Percentiles rank a stretch among this genome's conserved stretches.
Conservation (phyloP, 1,140 invertebrate genomes). For the Drosophila albomicans region DNA sequence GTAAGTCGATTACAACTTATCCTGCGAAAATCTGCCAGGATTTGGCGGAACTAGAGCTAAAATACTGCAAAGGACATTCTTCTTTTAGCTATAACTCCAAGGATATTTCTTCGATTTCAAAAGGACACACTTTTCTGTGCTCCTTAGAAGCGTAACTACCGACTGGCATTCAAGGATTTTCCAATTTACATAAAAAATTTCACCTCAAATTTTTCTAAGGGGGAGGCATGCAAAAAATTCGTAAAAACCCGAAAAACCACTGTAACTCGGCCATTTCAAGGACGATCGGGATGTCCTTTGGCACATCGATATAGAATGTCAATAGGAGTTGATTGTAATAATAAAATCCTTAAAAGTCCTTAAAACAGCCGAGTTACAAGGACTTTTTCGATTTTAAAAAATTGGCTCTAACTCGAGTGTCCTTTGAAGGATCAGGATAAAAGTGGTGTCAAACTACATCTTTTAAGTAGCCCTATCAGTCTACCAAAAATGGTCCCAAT, state of each 20-base stretch:
- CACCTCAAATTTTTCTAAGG: not conserved
- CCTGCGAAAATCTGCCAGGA: not conserved
- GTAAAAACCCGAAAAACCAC: not conserved
- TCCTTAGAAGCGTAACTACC: not conserved
- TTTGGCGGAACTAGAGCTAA: not conserved
- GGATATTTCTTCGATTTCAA: not conserved
- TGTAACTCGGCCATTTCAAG: not conserved
- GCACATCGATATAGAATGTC: not conserved
- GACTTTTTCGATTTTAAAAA: not conserved
- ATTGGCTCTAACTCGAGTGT: not conserved
- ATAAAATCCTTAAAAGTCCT: not conserved
- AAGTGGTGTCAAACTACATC: not conserved
- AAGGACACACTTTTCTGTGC: not conserved
- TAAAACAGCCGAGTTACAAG: not conserved
- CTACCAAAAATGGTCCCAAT: not conserved
- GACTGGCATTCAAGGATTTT: not conserved
- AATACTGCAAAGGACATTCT: not conserved
- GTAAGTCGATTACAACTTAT: not conserved
- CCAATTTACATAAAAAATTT: not conserved
- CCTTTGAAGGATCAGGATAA: not conserved
- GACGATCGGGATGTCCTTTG: not conserved
- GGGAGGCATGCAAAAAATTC: not conserved
- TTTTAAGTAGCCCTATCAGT: not conserved
- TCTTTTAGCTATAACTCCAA: not conserved
- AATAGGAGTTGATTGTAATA: not conserved